These are phyloP conservation scores for Drosophila pseudotalamancana DNA, from an alignment of 2,888 invertebrate genomes.

Conservation along the genomic window DNA sequence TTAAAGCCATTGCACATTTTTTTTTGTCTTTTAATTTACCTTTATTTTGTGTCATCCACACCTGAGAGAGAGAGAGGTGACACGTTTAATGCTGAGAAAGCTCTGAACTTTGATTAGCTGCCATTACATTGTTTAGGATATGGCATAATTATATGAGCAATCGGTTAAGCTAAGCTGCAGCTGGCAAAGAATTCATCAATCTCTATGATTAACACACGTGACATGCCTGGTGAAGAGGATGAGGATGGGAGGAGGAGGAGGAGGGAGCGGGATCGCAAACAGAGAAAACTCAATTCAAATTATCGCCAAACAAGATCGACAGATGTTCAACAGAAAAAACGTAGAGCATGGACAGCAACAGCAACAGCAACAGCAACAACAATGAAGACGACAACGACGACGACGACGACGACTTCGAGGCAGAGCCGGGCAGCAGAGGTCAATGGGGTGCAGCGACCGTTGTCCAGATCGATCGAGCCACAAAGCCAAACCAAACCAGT, in stretches of 20 bases:
- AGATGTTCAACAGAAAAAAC: conserved; percentile 74
- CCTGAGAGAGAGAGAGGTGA: conserved; percentile 36
- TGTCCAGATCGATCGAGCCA: conserved; percentile 65
- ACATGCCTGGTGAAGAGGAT: conserved; percentile 21
- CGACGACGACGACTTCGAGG: conserved; percentile 5
- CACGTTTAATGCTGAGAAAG: conserved; percentile 54
- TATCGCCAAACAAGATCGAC: conserved; percentile 81
- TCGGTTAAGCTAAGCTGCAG: conserved; percentile 25
- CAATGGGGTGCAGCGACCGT: conserved; percentile 75
- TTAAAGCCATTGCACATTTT: conserved; percentile 10
- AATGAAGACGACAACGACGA: conserved; percentile 16
- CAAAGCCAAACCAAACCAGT: conserved; percentile 61
- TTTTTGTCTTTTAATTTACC: neutral
- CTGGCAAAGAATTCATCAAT: conserved; percentile 17
- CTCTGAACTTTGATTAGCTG: conserved; percentile 60
- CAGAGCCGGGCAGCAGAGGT: conserved; percentile 59
- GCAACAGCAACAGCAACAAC: conserved; percentile 33
- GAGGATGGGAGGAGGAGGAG: neutral
- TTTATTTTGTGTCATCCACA: neutral
- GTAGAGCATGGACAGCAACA: conserved; percentile 30
- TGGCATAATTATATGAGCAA: conserved; percentile 41
- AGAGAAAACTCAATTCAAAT: conserved; percentile 82
- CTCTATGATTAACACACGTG: conserved; percentile 63
- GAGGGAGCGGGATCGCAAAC: conserved; percentile 47
- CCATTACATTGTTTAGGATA: conserved; percentile 20